Evolutionary conservation across 2,797 vertebrate genomes (phyloP).

Genomic region (Urophycis tenuis): DNA sequence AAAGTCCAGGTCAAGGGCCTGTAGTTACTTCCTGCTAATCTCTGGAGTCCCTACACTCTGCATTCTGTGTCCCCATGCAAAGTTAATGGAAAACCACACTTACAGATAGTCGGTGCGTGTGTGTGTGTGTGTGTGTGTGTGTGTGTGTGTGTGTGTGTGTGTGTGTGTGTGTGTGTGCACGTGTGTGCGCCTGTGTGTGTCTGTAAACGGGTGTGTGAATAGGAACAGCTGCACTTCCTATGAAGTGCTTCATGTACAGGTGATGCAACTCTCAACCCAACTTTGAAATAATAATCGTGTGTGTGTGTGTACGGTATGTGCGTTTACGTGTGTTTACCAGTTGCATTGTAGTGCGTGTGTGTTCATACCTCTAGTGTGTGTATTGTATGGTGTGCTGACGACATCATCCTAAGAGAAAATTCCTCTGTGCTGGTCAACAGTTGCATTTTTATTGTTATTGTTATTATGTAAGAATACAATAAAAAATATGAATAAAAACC

Average conservation of each 20-base stretch:
- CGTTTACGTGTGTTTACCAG: neutral
- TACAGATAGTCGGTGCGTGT: slow-evolving; percentile 68
- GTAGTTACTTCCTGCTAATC: neutral
- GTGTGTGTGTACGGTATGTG: slow-evolving; percentile 4
- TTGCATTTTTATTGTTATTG: neutral
- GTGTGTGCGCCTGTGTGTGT: neutral
- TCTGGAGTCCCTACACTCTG: neutral
- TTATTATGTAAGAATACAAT: slow-evolving; percentile 1
- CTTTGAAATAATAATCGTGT: slow-evolving; percentile 37
- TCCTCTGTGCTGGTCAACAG: neutral
- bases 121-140: slow-evolving; percentile 56
- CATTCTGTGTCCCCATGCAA: neutral
- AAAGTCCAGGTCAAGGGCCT: neutral
- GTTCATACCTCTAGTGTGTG: neutral
- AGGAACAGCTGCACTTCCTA: neutral
- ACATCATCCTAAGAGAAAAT: slow-evolving; percentile 7
- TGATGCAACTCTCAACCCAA: slow-evolving; percentile 45
- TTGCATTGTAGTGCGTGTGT: too few species aligned
- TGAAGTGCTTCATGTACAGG: slow-evolving; percentile 11
- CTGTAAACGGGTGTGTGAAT: slow-evolving; percentile 2
- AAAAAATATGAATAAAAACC: neutral
- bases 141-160: slow-evolving; percentile 2
- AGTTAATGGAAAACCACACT: slow-evolving; percentile 5
- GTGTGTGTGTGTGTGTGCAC: neutral
- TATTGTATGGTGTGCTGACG: slow-evolving; percentile 6